Conservation (phyloP, 1,140 invertebrate genomes). For the Eubasilissa regina region DNA sequence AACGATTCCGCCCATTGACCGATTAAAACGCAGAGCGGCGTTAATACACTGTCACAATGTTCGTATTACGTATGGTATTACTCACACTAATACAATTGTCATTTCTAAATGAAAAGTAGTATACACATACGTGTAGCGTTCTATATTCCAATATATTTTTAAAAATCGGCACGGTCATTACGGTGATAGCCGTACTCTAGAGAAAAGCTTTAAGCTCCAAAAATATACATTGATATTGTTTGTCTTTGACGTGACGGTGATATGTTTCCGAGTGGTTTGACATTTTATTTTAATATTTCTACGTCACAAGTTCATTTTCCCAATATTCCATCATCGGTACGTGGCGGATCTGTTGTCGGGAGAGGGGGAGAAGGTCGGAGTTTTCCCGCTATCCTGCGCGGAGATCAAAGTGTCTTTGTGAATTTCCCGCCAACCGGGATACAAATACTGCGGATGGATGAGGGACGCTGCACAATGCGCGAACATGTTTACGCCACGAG, state of each 20-base stretch:
- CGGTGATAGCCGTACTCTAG: too few species aligned
- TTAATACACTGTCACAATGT: too few species aligned
- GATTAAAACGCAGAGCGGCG: too few species aligned
- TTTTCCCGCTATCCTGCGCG: conserved; percentile 23
- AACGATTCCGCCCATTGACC: too few species aligned
- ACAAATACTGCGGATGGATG: background rate
- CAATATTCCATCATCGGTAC: background rate
- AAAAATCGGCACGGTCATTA: too few species aligned
- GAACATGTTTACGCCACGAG: conserved; percentile 17
- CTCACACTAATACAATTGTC: too few species aligned
- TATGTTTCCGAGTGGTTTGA: background rate
- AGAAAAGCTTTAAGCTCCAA: too few species aligned
- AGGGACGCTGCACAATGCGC: background rate
- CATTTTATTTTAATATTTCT: conserved; percentile 1
- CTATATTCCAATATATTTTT: too few species aligned
- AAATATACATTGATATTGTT: too few species aligned
- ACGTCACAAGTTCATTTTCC: conserved; percentile 11
- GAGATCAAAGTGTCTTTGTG: conserved; percentile 25
- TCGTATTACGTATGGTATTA: too few species aligned
- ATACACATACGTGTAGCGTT: too few species aligned
- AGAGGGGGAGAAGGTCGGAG: background rate
- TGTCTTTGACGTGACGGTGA: background rate
- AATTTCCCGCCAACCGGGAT: conserved; percentile 25
- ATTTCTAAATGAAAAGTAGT: too few species aligned
- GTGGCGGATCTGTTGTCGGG: background rate